Evolutionary conservation across 2,113 vertebrate genomes (phyloP), one percentile per base, ranked within the genome.

Genomic region (Psephotus haematonotus): DNA sequence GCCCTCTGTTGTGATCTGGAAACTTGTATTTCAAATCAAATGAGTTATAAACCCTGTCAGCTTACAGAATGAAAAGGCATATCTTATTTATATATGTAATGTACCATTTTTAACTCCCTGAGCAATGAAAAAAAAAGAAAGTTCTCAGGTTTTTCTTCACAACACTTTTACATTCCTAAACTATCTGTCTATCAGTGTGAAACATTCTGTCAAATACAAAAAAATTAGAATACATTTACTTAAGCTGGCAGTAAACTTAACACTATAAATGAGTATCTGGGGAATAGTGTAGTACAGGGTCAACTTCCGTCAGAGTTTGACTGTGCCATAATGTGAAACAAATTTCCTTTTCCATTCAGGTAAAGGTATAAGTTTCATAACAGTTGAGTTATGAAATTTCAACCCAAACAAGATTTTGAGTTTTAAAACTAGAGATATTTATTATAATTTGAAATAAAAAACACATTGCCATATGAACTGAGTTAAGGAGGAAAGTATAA

Each of bases 181-280:
- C 9, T 74, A 87, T 20, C 20, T 97, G 77, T 64, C 46, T 93
- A 41, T 90, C 63, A 79, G 3, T 35, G 13, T 83, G 62, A 88
- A 93, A 49, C 15, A 59, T 50, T 72, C 70, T 27, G 20, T 72
- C 67, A 94, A 90, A 37, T 47, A 53, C 12, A 93, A 78, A 92
- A 93, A 94, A 93, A 86, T 94, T 82, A 77, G 29, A 82, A 89
- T 76, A 47, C 10, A 90, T 65, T 79, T 95, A 82, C 29, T 88
- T 64, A 86, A 52, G 10, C 17, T 82, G 53, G 23, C 53, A 94
- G 52, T 91, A 95, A 86, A 47, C 31, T 82, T 57, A 78, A 88
- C 13, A 52, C 35, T 50, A 12, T 82, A 89, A 94, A 95, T 53
- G 35, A 94, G 8, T 72, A 55, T 68, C 63, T 78, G 31, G 50